phyloP scores from a whole-genome alignment of 1,140 invertebrate species.

The Cataglyphis hispanica region DNA sequence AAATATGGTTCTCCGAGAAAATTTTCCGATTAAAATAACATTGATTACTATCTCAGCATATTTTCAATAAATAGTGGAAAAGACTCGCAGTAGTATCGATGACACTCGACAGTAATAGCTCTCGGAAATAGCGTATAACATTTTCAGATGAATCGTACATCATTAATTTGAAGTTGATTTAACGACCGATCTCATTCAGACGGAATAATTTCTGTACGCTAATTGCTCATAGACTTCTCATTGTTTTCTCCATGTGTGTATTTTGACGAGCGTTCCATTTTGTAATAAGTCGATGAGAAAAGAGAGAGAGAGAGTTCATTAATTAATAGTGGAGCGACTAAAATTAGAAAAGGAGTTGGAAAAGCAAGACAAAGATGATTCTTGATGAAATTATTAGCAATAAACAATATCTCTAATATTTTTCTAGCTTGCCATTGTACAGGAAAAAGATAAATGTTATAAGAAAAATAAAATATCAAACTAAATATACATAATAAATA shows the following conservation, averaged over 20 bases:
- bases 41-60: neutral
- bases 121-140: conserved; percentile 16
- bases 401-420: neutral
- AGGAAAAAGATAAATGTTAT: neutral
- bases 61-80: conserved; percentile 8
- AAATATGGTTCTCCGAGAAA: neutral
- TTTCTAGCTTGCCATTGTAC: neutral
- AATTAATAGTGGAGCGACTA: neutral
- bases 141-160: conserved; percentile 33
- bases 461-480: neutral
- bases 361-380: neutral
- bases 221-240: conserved; percentile 27
- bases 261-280: conserved; percentile 21
- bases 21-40: conserved; percentile 22
- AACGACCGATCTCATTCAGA: conserved; percentile 7
- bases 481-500: neutral
- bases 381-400: neutral
- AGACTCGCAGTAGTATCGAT: neutral
- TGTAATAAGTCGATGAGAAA: conserved; percentile 12
- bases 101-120: neutral
- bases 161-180: conserved; percentile 53
- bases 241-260: neutral
- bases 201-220: conserved; percentile 33
- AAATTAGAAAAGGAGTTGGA: neutral
- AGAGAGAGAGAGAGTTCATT: neutral